A percentile compares a stretch with the other conserved stretches of the same genome.
These are phyloP conservation scores for Anthopleura sola DNA, from an alignment of 64 coral and sea anemone species.

Conservation along the genomic window DNA sequence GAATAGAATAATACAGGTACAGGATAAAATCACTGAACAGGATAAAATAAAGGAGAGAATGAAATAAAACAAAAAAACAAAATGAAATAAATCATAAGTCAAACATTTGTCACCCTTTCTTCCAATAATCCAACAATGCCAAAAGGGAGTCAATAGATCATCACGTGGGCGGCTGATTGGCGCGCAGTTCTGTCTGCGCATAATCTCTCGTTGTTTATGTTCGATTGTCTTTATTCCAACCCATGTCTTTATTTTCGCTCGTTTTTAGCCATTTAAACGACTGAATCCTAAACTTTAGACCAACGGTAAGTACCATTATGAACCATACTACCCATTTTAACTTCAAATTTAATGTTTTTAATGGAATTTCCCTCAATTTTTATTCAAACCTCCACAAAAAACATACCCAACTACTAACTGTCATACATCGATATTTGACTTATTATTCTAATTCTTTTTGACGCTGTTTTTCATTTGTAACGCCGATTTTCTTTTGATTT, in stretches of 20 bases:
- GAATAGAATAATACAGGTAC: no score
- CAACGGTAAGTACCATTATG: background rate
- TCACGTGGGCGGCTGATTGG: background rate
- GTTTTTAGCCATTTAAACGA: background rate
- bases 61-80: no score
- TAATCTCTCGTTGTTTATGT: slow-evolving; percentile 1
- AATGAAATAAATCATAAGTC: no score
- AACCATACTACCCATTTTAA: background rate
- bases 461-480: background rate
- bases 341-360: background rate
- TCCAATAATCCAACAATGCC: no score
- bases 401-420: no score
- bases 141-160: background rate
- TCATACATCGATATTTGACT: no score
- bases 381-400: background rate
- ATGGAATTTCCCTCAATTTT: background rate
- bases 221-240: slow-evolving; percentile 1
- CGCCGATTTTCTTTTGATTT: background rate
- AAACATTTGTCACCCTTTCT: no score
- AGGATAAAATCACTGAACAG: no score
- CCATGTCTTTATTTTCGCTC: background rate
- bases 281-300: background rate
- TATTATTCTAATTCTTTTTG: no score
- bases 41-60: no score
- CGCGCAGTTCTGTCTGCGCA: slow-evolving; percentile 10